Evolutionary conservation across 1,140 invertebrate genomes (phyloP).

Genomic region (Ostrea edulis): DNA sequence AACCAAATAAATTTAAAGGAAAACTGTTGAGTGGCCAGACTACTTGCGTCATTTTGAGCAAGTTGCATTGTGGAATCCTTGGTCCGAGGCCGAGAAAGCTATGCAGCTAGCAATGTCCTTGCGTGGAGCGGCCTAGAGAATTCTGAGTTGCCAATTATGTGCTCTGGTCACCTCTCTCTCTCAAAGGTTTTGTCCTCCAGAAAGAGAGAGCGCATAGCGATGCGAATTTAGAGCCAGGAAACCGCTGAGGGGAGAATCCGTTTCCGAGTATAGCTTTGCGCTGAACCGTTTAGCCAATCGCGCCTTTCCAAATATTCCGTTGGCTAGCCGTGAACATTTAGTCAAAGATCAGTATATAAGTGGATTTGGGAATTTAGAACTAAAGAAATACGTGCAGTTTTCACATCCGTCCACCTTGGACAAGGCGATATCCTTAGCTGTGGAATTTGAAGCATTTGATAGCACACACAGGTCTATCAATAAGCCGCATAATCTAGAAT

Average conservation of each 20-base stretch:
- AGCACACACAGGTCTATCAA: too few species aligned
- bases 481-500: too few species aligned
- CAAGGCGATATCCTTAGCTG: neutral
- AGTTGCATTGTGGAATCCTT: too few species aligned
- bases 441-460: neutral
- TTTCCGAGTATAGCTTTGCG: too few species aligned
- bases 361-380: neutral
- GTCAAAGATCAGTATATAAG: neutral
- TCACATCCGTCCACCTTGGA: neutral
- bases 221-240: conserved; percentile 47
- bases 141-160: too few species aligned
- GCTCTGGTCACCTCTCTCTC: neutral
- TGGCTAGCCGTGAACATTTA: neutral
- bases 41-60: too few species aligned
- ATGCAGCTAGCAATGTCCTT: too few species aligned
- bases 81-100: too few species aligned
- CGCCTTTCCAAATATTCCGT: neutral
- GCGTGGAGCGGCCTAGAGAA: too few species aligned
- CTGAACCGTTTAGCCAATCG: neutral
- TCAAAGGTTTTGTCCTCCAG: conserved; percentile 47
- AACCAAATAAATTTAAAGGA: too few species aligned
- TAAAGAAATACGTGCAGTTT: too few species aligned
- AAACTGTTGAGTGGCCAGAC: too few species aligned
- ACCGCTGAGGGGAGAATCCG: neutral
- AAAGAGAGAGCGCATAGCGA: conserved; percentile 48